phyloP scores from a whole-genome alignment of 2,113 vertebrate genomes.

The Clupea harengus region DNA sequence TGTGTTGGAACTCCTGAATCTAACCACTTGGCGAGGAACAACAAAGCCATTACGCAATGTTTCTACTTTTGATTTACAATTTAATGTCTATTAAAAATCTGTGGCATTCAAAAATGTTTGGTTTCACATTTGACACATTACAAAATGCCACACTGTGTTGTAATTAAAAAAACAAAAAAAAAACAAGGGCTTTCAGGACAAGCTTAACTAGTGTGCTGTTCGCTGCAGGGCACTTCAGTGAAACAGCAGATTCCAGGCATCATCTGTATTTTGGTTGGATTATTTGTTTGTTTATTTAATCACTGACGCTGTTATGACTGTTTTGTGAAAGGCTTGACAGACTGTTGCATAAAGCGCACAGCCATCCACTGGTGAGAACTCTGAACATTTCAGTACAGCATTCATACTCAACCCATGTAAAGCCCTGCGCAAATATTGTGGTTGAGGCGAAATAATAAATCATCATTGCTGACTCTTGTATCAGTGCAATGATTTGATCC shows the following conservation, averaged over 20 bases:
- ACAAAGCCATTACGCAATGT: neutral
- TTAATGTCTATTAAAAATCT: neutral
- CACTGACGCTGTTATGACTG: neutral
- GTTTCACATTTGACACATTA: neutral
- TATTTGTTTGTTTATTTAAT: slow-evolving; percentile 4
- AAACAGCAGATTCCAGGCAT: neutral
- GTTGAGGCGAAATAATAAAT: neutral
- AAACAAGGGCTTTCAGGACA: neutral
- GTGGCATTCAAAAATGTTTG: neutral
- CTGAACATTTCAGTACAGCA: neutral
- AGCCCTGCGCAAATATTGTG: neutral
- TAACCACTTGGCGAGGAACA: neutral
- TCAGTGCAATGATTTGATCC: slow-evolving; percentile 1
- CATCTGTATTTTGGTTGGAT: neutral
- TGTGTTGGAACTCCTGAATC: slow-evolving; percentile 11
- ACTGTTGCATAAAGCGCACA: neutral
- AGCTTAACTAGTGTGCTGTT: neutral
- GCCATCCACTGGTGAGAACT: neutral
- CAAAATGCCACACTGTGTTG: neutral
- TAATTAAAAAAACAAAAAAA: neutral
- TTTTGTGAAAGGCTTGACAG: neutral
- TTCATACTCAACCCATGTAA: slow-evolving; percentile 14
- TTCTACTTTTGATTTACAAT: slow-evolving; percentile 17
- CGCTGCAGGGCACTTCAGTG: neutral
- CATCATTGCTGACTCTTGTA: neutral